Percentiles rank a stretch among this genome's conserved stretches.
These are phyloP conservation scores for Drosophila chauvacae DNA, from an alignment of 1,140 invertebrate species.

Conservation along the genomic window DNA sequence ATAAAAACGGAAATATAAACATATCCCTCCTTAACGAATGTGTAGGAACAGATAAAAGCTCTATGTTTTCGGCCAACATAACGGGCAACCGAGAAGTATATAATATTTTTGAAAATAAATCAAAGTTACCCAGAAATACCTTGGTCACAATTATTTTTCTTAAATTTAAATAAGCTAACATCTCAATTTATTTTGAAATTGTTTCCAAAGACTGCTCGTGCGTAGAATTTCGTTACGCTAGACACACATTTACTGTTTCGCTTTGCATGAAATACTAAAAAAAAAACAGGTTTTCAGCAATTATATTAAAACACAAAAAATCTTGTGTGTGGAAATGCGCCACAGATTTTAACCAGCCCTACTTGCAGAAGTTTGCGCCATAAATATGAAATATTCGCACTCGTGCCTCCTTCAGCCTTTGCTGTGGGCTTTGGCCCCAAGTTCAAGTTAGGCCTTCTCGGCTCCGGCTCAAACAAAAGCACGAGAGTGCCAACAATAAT, in stretches of 20 bases:
- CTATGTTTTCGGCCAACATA: not conserved
- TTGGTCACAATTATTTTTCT: no score
- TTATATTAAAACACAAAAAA: slow-evolving; percentile 4
- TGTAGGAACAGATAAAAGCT: not conserved
- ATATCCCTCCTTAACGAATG: not conserved
- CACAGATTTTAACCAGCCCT: slow-evolving; percentile 1
- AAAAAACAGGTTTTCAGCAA: not conserved
- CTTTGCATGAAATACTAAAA: not conserved
- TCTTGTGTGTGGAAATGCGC: not conserved
- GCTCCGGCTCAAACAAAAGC: slow-evolving; percentile 44
- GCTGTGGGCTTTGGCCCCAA: slow-evolving; percentile 11
- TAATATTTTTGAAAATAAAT: not conserved
- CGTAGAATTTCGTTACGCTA: not conserved
- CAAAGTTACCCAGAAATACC: not conserved
- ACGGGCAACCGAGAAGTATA: not conserved
- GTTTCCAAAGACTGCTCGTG: not conserved
- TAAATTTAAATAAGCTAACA: not conserved
- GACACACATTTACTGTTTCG: not conserved
- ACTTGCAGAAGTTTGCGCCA: not conserved
- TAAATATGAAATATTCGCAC: slow-evolving; percentile 3
- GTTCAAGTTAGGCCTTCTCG: slow-evolving; percentile 50
- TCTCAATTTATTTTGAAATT: not conserved
- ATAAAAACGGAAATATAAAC: not conserved
- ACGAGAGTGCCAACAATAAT: slow-evolving; percentile 63
- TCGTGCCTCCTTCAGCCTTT: not conserved